Evolutionary conservation across 2,888 invertebrate species (phyloP), one percentile per base, ranked within the genome.

Genomic region (Cenopis cana): DNA sequence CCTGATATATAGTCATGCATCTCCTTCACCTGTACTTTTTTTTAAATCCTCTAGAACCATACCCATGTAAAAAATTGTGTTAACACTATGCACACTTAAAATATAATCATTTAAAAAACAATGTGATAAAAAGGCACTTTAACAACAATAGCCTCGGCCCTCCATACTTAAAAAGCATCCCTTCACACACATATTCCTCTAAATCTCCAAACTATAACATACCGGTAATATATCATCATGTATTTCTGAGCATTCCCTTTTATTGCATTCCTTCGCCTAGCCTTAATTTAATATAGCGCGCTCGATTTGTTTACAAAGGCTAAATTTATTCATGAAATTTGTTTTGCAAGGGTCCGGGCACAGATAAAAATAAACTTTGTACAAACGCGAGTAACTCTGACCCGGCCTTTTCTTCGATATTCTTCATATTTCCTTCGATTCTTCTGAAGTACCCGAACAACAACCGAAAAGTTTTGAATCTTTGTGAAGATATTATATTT

Each of bases 241-340:
- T 75, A 76, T 76, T 77, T 75, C 80, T 80, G 77, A 84, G 83
- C 80, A 82, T 83, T 77, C 77, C 77, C 77, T 79, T 87, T 87
- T 87, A 87, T 87, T 86, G 83, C 87, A 84, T 83, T 83, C 82
- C 82, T 80, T 81, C 84, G 85, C 85, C 78, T 86, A 78, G 79
- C 87, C 86, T 86, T 91, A 91, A 91, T 91, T 90, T 90, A 91
- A 91, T 91, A 91, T 88, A 84, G 85, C 85, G 81, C 78, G 88
- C 87, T 88, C 90, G 91, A 93, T 93, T 91, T 93, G 91, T 92
- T 92, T 92, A 91, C 91, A 90, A 92, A 92, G 88, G 89, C 89
- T 91, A 90, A 93, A 91, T 91, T 90, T 93, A 93, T 92, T 92
- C 92, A 92, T 91, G 91, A 92, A 93, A 90, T 91, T 92, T 91